Evolutionary conservation across 2,888 invertebrate species (phyloP).

Genomic region (Halictus ligatus): DNA sequence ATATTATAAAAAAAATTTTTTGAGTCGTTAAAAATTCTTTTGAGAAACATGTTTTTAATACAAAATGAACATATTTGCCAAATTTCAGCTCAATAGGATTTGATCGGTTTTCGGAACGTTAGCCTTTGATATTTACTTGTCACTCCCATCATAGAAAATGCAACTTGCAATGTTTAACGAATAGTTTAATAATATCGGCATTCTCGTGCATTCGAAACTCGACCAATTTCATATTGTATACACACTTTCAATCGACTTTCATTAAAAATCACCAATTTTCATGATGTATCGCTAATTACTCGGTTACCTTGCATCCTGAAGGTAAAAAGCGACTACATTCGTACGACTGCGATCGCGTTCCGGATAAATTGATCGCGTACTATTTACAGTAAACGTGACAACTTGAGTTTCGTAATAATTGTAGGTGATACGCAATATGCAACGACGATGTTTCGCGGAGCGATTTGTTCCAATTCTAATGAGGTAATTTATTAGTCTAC

Average conservation of each 20-base stretch:
- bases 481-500: neutral
- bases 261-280: neutral
- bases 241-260: neutral
- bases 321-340: neutral
- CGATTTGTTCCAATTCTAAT: neutral
- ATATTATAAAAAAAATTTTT: no score
- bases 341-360: neutral
- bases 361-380: neutral
- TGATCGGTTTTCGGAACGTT: no score
- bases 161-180: no score
- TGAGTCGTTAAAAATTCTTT: no score
- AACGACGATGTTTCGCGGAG: neutral
- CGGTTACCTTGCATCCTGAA: neutral
- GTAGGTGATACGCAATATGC: neutral
- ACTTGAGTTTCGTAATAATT: constrained; percentile 1
- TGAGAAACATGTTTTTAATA: no score
- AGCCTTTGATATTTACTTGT: no score
- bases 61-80: no score
- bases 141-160: no score
- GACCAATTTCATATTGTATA: no score
- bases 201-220: no score
- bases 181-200: no score
- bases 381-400: constrained; percentile 14
- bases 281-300: neutral
- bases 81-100: no score